Evolutionary conservation across 2,797 vertebrate genomes (phyloP).

Genomic region (Carcharodon carcharias): DNA sequence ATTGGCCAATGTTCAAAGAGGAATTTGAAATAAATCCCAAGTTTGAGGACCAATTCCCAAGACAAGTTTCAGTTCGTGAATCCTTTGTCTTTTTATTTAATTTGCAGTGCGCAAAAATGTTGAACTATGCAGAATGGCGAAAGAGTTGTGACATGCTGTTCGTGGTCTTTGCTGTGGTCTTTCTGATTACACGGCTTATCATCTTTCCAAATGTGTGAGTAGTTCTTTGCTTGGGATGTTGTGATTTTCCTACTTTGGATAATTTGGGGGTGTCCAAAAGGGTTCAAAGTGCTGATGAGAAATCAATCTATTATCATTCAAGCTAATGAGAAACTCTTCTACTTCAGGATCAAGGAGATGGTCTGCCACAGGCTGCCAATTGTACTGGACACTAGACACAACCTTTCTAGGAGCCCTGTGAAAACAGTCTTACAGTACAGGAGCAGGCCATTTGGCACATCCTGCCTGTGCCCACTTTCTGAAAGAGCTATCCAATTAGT

Average conservation of each 20-base stretch:
- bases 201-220: conserved; percentile 75
- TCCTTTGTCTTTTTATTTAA: conserved; percentile 39
- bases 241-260: not conserved
- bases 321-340: not conserved
- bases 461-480: not conserved
- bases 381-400: not conserved
- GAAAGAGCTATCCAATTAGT: not conserved
- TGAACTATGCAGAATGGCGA: conserved; percentile 76
- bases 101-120: conserved; percentile 75
- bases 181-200: conserved; percentile 72
- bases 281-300: not conserved
- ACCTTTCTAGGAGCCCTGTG: not conserved
- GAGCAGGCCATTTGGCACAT: not conserved
- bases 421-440: not conserved
- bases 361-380: not conserved
- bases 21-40: not conserved
- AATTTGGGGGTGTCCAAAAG: not conserved
- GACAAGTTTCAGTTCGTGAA: not conserved
- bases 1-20: not conserved
- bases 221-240: not conserved
- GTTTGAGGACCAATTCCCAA: not conserved
- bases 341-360: not conserved
- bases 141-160: conserved; percentile 70
- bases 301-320: not conserved
- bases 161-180: conserved; percentile 69